Percentiles rank a stretch among this genome's conserved stretches.
Conservation (phyloP, 2,888 invertebrate genomes). For the Mesochorus sp. region DNA sequence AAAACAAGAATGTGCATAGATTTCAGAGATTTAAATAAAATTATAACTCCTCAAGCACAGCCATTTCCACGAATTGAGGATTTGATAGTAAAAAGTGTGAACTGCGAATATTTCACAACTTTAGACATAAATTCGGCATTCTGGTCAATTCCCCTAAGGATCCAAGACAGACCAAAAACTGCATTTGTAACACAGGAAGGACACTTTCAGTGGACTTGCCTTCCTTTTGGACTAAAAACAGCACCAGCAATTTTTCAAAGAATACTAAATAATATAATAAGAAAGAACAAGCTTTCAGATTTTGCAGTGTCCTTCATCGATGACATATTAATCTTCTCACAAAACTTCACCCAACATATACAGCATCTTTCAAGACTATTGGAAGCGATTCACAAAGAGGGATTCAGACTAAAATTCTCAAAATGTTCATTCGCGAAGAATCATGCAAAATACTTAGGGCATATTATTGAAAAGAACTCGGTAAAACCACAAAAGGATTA, state of each 20-base stretch:
- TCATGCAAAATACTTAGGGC: constrained; percentile 21
- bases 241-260: constrained; percentile 44
- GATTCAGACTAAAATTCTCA: constrained; percentile 10
- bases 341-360: constrained; percentile 11
- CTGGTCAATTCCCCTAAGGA: constrained; percentile 51
- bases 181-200: too few species aligned
- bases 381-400: not conserved
- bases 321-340: constrained; percentile 25
- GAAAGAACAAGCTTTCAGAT: constrained; percentile 24
- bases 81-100: constrained; percentile 53
- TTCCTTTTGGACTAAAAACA: constrained; percentile 31
- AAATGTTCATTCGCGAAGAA: constrained; percentile 16
- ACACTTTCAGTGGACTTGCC: too few species aligned
- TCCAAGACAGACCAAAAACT: constrained; percentile 45
- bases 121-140: constrained; percentile 55
- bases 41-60: too few species aligned
- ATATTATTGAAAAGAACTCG: constrained; percentile 23
- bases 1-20: constrained; percentile 58
- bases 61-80: too few species aligned
- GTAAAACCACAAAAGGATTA: constrained; percentile 49
- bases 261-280: constrained; percentile 44
- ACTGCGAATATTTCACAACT: constrained; percentile 46
- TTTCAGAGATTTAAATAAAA: too few species aligned
- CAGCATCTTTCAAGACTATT: constrained; percentile 4
- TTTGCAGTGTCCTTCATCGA: constrained; percentile 33